Conservation (phyloP, 2,113 vertebrate genomes). For the Entomyzon cyanotis region DNA sequence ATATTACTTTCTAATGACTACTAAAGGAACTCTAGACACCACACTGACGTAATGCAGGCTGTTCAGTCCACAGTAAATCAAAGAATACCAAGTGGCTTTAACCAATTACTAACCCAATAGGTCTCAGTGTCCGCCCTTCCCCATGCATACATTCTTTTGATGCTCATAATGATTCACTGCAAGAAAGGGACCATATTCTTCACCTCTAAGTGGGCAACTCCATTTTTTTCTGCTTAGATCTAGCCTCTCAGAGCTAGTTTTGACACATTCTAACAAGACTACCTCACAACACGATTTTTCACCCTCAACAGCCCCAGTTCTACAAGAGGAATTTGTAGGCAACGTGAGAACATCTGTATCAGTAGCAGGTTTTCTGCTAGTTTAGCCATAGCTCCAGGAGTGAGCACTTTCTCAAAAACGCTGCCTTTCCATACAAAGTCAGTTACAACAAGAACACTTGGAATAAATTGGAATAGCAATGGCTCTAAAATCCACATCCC, state of each 20-base stretch:
- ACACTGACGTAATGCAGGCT: not conserved
- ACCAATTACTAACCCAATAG: not conserved
- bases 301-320: not conserved
- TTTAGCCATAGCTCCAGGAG: not conserved
- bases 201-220: not conserved
- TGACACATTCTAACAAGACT: not conserved
- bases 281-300: not conserved
- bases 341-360: rapidly evolving
- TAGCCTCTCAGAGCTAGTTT: not conserved
- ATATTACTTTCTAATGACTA: not conserved
- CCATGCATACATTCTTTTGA: not conserved
- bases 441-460: not conserved
- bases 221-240: not conserved
- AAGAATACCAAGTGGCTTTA: not conserved
- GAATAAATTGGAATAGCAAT: not conserved
- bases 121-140: not conserved
- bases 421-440: not conserved
- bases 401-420: not conserved
- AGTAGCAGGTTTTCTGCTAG: not conserved
- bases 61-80: not conserved
- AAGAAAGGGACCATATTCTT: not conserved
- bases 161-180: not conserved
- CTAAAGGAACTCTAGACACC: not conserved
- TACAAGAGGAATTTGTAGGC: not conserved
- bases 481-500: not conserved